Base-by-base conservation (phyloP, 2,113 vertebrate species). In the Parus major region DNA sequence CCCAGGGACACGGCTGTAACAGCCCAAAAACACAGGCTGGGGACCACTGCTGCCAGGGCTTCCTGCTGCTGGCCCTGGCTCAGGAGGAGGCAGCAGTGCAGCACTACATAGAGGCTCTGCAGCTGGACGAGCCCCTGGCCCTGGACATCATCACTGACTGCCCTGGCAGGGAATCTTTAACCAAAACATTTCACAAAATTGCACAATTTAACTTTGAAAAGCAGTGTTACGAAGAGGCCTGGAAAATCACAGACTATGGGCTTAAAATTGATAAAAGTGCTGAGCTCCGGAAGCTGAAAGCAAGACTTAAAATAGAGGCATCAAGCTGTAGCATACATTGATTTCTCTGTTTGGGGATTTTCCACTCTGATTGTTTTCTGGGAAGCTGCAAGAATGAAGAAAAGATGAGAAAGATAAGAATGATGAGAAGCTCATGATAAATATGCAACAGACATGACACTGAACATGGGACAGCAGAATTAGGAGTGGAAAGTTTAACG, bases 271-370 rank as follows among this genome's bases (percentile, higher is more conserved):
- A 98, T 68, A 87, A 94, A 13, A 93, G 95, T 36, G 1, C 96
- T 3, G 98, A 98, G 66, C 98, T 99, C 8, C 98, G 97, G 65
- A 98, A 97, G 77, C 98, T 99, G 80, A 98, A 96, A 91, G 57
- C 97, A 1, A 98, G 94, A 49, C 96, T 99, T 60, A 99, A 97
- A 78, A 96, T 98, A 53, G 98, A 99, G 88, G 97, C 95, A 0
- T 96, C 98, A 1, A 97, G 98, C 84, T 99, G 99, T 78, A 98
- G 96, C 25, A 97, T 99, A 53, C 98, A 99, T 82, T 99, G 98
- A 97, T 46, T 41, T 28, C 14, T 55, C 35, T 55, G 4, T 1
- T n/a, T n/a, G 10, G 47, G 73, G 36, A 14, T 88, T 78, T 79
- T 53, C 39, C 24, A 11, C 31, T 15, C 89, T 53, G 29, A 5